Percentiles rank a stretch among this genome's conserved stretches.
These are phyloP conservation scores for Peribatodes rhomboidaria DNA, from an alignment of 2,888 invertebrate genomes.

Conservation along the genomic window DNA sequence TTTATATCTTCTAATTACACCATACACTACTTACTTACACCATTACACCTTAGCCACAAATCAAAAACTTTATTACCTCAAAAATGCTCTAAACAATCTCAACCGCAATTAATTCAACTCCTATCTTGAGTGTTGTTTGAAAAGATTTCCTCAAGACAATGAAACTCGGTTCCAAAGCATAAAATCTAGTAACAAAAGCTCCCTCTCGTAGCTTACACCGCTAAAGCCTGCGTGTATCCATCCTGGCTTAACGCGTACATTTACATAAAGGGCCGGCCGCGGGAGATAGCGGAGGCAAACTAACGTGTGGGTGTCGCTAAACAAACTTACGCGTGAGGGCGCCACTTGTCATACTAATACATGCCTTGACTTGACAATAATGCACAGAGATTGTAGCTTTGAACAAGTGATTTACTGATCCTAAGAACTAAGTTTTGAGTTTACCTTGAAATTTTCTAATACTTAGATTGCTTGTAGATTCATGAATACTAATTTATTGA, in stretches of 20 bases:
- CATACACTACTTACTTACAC: not conserved
- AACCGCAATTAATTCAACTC: constrained; percentile 19
- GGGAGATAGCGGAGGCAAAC: constrained; percentile 30
- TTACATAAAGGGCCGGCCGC: constrained; percentile 52
- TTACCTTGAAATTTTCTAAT: not conserved
- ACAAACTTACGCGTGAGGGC: constrained; percentile 9
- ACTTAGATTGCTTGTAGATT: too few relatives aligned
- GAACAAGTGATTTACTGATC: not conserved
- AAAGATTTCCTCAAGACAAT: constrained; percentile 20
- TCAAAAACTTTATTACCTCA: not conserved
- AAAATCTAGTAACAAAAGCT: constrained; percentile 22
- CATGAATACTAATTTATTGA: too few relatives aligned
- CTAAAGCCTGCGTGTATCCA: constrained; percentile 27
- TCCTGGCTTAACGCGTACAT: constrained; percentile 48
- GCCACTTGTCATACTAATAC: constrained; percentile 17
- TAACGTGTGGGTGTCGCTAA: constrained; percentile 2
- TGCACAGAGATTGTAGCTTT: not conserved
- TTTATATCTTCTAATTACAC: too few relatives aligned
- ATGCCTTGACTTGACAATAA: constrained; percentile 2
- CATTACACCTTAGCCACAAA: not conserved
- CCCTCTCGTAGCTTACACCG: constrained; percentile 26
- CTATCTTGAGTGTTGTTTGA: constrained; percentile 19
- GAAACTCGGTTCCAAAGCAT: constrained; percentile 3
- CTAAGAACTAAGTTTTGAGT: not conserved
- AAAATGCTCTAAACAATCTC: constrained; percentile 11